These are phyloP conservation scores for Philereme vetulata DNA, from an alignment of 2,888 invertebrate genomes.

Conservation along the genomic window DNA sequence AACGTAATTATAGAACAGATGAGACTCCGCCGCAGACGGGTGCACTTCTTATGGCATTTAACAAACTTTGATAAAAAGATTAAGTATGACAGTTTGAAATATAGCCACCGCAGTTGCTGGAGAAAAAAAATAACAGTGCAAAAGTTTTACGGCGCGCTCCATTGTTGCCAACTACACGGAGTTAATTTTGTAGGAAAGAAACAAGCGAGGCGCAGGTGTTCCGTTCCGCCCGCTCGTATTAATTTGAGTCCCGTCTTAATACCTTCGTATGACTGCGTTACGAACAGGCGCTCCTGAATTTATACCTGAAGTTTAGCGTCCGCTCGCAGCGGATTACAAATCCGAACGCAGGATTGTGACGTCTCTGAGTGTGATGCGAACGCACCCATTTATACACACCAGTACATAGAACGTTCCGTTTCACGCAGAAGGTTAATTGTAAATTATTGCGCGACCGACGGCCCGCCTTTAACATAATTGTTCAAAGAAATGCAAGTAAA, in stretches of 20 bases:
- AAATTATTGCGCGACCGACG: conserved; percentile 60
- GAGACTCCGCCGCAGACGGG: conserved; percentile 71
- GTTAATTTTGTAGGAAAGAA: conserved; percentile 81
- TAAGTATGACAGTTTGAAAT: conserved; percentile 84
- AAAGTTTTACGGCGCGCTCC: conserved; percentile 71
- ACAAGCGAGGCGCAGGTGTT: conserved; percentile 76
- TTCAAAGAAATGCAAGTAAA: conserved; percentile 74
- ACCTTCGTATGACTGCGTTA: conserved; percentile 73
- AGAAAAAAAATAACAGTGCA: conserved; percentile 75
- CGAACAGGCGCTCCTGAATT: conserved; percentile 69
- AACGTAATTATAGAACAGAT: conserved; percentile 77
- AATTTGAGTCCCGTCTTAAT: conserved; percentile 78
- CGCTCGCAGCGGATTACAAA: conserved; percentile 58
- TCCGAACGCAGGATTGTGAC: conserved; percentile 73
- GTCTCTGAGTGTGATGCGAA: conserved; percentile 44
- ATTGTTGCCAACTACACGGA: conserved; percentile 74
- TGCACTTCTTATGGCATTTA: conserved; percentile 80
- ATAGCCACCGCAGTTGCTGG: conserved; percentile 74
- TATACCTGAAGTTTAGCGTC: conserved; percentile 69
- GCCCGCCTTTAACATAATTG: conserved; percentile 73
- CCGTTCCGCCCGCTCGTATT: conserved; percentile 64
- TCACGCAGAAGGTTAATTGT: conserved; percentile 61
- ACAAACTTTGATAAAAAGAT: conserved; percentile 84
- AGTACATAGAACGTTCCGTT: conserved; percentile 44
- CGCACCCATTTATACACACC: conserved; percentile 43